These are phyloP conservation scores for Aricia artaxerxes DNA, from an alignment of 2,888 invertebrate genomes.

Conservation along the genomic window DNA sequence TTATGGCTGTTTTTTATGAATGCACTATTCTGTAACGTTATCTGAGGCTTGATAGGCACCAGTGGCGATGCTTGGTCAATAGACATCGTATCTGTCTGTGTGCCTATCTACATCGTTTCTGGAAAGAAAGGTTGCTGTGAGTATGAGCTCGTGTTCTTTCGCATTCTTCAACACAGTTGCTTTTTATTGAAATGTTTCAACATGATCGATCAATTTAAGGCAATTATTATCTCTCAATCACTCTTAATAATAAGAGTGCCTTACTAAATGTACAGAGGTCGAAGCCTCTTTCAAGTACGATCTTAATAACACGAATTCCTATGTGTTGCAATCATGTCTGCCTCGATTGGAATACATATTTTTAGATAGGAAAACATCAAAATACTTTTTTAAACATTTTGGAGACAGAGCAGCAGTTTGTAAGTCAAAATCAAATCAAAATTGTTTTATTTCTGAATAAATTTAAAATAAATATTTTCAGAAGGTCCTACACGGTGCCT, in stretches of 20 bases:
- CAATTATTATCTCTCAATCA: slow-evolving; percentile 30
- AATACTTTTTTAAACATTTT: background rate
- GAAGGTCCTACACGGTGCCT: too few species aligned
- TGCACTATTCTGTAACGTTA: slow-evolving; percentile 69
- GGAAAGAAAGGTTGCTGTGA: slow-evolving; percentile 59
- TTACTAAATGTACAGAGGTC: slow-evolving; percentile 3
- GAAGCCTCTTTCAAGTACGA: slow-evolving; percentile 1
- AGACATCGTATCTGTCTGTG: slow-evolving; percentile 73
- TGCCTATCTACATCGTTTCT: slow-evolving; percentile 77
- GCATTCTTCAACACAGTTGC: slow-evolving; percentile 61
- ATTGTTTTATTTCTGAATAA: too few species aligned
- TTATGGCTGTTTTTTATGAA: slow-evolving; percentile 79
- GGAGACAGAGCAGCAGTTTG: background rate
- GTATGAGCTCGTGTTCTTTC: background rate
- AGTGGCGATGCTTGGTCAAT: slow-evolving; percentile 77
- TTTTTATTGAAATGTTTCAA: slow-evolving; percentile 40
- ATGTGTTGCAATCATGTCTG: slow-evolving; percentile 1
- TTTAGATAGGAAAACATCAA: background rate
- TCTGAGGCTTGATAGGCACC: slow-evolving; percentile 77
- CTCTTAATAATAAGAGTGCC: slow-evolving; percentile 34
- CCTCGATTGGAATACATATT: background rate
- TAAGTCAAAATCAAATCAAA: too few species aligned
- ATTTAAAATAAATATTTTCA: too few species aligned
- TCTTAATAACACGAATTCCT: slow-evolving; percentile 8
- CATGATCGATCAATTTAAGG: slow-evolving; percentile 34